These are phyloP conservation scores for Petroica traversi DNA, from an alignment of 2,113 vertebrate genomes.

Conservation along the genomic window DNA sequence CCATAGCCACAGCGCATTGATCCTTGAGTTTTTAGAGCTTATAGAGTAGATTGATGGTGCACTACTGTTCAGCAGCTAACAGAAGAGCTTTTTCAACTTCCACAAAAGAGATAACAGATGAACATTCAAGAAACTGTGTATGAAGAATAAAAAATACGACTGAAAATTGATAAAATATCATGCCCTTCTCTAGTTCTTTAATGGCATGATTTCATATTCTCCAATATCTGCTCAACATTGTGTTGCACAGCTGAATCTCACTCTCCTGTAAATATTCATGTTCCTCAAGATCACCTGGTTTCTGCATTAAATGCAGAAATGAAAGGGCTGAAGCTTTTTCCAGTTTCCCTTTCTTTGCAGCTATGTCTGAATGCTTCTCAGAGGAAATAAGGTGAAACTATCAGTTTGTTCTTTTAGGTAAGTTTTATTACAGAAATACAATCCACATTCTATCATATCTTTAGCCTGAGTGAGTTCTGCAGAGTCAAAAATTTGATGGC, in stretches of 20 bases:
- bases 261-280: not conserved
- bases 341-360: not conserved
- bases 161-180: not conserved
- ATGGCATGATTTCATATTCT: not conserved
- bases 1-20: not conserved
- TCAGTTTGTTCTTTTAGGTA: not conserved
- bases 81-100: not conserved
- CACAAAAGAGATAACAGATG: not conserved
- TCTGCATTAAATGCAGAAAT: not conserved
- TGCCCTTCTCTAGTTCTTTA: not conserved
- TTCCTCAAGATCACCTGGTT: not conserved
- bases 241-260: not conserved
- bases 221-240: not conserved
- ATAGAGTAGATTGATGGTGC: constrained; percentile 6
- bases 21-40: constrained; percentile 33
- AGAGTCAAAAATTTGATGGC: not conserved
- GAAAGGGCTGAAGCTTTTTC: not conserved
- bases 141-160: not conserved
- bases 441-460: not conserved
- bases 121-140: not conserved
- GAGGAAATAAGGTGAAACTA: not conserved
- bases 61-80: not conserved
- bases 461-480: not conserved
- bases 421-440: not conserved
- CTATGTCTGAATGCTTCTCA: not conserved